Percentiles rank a stretch among this genome's conserved stretches.
phyloP scores from a whole-genome alignment of 2,113 vertebrate genomes.

The Triplophysa rosa region DNA sequence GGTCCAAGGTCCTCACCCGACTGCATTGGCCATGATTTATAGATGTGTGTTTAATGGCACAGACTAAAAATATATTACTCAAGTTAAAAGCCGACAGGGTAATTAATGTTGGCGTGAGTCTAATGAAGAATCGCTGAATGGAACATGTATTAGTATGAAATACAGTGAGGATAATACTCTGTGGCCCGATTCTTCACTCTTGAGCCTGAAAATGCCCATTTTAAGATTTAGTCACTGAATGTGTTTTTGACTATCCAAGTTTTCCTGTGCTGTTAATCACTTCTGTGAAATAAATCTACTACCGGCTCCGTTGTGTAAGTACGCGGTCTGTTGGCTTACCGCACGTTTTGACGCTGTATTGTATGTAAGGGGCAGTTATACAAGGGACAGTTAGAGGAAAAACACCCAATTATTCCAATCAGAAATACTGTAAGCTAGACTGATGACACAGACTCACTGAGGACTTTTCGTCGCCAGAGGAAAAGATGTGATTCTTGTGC shows the following conservation, averaged over 20 bases:
- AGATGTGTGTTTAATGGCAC: slow-evolving; percentile 44
- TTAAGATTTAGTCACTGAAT: slow-evolving; percentile 16
- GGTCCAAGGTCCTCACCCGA: slow-evolving; percentile 52
- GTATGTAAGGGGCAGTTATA: not conserved
- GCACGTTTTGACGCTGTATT: not conserved
- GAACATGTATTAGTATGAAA: slow-evolving; percentile 29
- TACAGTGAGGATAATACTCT: slow-evolving; percentile 26
- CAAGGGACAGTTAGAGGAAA: not conserved
- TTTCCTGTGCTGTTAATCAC: slow-evolving; percentile 37
- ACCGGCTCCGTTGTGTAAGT: slow-evolving; percentile 19
- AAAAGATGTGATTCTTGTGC: not conserved
- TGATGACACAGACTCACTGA: not conserved
- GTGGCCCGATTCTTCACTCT: slow-evolving; percentile 8
- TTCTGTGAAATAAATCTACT: slow-evolving; percentile 31
- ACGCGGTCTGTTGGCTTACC: slow-evolving; percentile 17
- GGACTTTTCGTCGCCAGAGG: not conserved
- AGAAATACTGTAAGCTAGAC: slow-evolving; percentile 7
- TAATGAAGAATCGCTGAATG: slow-evolving; percentile 30
- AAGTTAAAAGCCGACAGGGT: slow-evolving; percentile 33
- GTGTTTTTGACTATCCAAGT: slow-evolving; percentile 2
- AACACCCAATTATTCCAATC: not conserved
- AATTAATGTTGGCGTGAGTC: slow-evolving; percentile 37
- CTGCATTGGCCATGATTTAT: slow-evolving; percentile 45
- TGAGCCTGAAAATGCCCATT: slow-evolving; percentile 19
- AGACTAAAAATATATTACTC: slow-evolving; percentile 42